phyloP scores from a whole-genome alignment of 1,140 invertebrate genomes.

The Hycleus cichorii region DNA sequence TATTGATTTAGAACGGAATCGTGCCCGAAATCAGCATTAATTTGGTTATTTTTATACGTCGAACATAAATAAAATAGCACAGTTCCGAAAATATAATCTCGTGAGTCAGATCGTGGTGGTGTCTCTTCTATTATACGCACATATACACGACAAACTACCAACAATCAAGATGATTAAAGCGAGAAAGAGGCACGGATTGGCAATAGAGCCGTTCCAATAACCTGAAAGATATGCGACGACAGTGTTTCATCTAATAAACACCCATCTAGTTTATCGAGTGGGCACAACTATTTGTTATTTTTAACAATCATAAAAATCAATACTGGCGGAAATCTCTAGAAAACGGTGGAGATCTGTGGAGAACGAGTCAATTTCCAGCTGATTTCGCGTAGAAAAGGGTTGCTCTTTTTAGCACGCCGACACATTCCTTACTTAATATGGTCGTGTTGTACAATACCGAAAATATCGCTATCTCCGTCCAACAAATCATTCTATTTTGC shows the following conservation, averaged over 20 bases:
- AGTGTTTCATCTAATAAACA: not conserved
- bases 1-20: not conserved
- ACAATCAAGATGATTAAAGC: no score
- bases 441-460: not conserved
- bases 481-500: no score
- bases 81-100: conserved; percentile 5
- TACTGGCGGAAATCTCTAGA: no score
- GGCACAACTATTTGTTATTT: not conserved
- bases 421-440: not conserved
- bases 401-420: not conserved
- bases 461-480: no score
- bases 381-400: no score
- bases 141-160: no score
- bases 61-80: conserved; percentile 4
- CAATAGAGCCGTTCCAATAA: conserved; percentile 21
- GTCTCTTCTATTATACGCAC: not conserved
- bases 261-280: not conserved
- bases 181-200: conserved; percentile 13
- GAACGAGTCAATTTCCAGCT: no score
- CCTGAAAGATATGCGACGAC: conserved; percentile 18
- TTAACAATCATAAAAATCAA: not conserved
- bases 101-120: conserved; percentile 2
- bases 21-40: not conserved
- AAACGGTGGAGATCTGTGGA: no score
- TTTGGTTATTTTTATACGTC: not conserved